Evolutionary conservation across 1,140 invertebrate species (phyloP), one percentile per base, ranked within the genome.

Genomic region (Chrysoperla carnea): DNA sequence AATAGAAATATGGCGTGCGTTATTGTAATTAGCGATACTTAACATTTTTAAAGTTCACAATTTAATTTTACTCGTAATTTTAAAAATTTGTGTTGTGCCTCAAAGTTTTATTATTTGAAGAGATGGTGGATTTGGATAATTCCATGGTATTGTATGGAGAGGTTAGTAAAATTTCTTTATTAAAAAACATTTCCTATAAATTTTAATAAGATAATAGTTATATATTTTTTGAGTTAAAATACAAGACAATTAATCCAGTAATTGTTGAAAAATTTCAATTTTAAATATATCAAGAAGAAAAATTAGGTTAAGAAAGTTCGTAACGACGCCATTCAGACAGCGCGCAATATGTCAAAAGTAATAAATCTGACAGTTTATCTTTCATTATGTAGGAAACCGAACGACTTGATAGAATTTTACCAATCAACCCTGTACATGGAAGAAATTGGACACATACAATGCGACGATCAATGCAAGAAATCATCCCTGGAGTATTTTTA

Each of bases 391-490:
- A 23, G 17, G 17, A 23, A 23, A 5, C 17, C 17, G 17, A 23
- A 23, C 17, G 17, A 23, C 17, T 23, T 23, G 31, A 33, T 11
- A 33, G 8, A 33, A 11, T 29, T 14, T 12, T 48, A 23, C 43
- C 46, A 2, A 15, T 12, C 6, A 11, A 37, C 1, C 13, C 27
- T 38, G 44, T 49, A 14, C 39, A 35, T 23, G 17, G 17, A 9
- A 58, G 64, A 49, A 68, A 73, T 52, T 79, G 76, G 76, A 67
- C 62, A 3, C 78, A 78, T 48, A 60, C 60, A 6, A 77, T 77
- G 73, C 59, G 76, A 50, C 62, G 75, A 50, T 65, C 64, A 36
- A 80, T 80, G 76, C 78, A 81, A 64, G 76, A 82, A 61, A 73
- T 83, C 38, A 58, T 81, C 43, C 78, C 78, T 42, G 71, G 74